These are phyloP conservation scores for Luperina nickerlii DNA, from an alignment of 2,888 invertebrate genomes.

Conservation along the genomic window DNA sequence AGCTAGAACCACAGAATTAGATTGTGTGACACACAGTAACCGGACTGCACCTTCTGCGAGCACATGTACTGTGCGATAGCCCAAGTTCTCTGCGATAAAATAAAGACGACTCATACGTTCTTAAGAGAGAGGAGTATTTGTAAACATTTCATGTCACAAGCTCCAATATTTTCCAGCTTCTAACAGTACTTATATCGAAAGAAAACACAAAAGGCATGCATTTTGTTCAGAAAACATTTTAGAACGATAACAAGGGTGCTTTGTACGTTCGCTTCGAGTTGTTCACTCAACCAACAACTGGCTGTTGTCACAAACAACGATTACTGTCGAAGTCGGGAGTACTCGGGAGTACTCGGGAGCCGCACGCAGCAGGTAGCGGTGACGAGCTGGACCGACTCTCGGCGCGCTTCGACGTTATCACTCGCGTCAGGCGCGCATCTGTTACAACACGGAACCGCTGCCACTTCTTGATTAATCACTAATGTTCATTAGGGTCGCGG, in stretches of 20 bases:
- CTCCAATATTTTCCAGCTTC: conserved; percentile 36
- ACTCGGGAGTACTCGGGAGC: no score
- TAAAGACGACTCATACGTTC: conserved; percentile 24
- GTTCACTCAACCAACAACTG: conserved; percentile 48
- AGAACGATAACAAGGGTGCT: conserved; percentile 46
- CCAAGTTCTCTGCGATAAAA: conserved; percentile 11
- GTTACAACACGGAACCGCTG: conserved; percentile 13
- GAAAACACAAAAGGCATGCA: conserved; percentile 52
- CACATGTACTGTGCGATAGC: not conserved
- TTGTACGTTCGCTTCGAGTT: conserved; percentile 25
- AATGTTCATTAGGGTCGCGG: conserved; percentile 26
- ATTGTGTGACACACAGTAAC: not conserved
- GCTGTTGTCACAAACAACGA: conserved; percentile 44
- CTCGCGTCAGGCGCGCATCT: conserved; percentile 15
- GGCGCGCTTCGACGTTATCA: conserved; percentile 18
- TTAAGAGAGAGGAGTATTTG: conserved; percentile 42
- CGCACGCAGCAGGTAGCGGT: not conserved
- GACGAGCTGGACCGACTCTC: not conserved
- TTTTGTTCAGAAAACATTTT: conserved; percentile 47
- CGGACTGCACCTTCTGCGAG: conserved; percentile 14
- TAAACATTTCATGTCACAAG: conserved; percentile 52
- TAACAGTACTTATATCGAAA: conserved; percentile 46
- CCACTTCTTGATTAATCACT: conserved; percentile 31
- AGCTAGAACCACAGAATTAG: not conserved
- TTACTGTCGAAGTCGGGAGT: conserved; percentile 3